Base-by-base conservation (phyloP, 2,797 vertebrate species). In the Tympanoctomys barrerae region DNA sequence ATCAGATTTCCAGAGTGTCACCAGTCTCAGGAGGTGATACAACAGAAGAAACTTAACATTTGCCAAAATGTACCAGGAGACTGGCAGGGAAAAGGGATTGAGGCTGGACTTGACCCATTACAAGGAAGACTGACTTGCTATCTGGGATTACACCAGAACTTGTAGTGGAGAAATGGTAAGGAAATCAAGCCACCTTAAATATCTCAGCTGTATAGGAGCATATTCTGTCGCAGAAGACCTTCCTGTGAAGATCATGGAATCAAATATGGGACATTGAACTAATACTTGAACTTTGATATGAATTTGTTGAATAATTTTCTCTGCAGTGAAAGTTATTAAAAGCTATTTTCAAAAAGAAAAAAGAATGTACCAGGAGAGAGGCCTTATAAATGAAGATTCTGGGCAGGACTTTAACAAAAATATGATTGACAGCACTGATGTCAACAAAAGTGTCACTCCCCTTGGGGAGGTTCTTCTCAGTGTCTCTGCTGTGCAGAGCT, bases 121-220 rank as follows among this genome's bases (percentile, higher is more conserved):
- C 99, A 99, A 99, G 99, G 99, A 99, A 99, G 99, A 99, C 99
- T 98, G 99, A 98, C 99, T 99, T 98, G 99, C 99, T 98, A 99
- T 98, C 99, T 99, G 99, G 99, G 99, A 99, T 99, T 99, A 98
- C 99, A 98, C 99, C 98, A 98, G 99, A 99, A 99, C 99, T 99
- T 99, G 99, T 99, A 98, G 98, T 98, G 99, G 99, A 99, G 97
- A 98, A 54, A 54, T 54, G 52, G 52, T 54, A 16, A 57, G 16
- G 16, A 57, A 57, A 57, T 57, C 16, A 57, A 57, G 16, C 16
- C 54, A 18, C 54, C 54, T 57, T 57, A 16, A 57, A 18, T 57
- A 5, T 57, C 54, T 57, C 54, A 16, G 54, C 54, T 57, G 54
- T 18, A 57, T 57, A 57, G 54, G 54, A 57, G 54, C 54, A 16